Conservation (phyloP, 2,113 vertebrate genomes). For the Lanius collurio region DNA sequence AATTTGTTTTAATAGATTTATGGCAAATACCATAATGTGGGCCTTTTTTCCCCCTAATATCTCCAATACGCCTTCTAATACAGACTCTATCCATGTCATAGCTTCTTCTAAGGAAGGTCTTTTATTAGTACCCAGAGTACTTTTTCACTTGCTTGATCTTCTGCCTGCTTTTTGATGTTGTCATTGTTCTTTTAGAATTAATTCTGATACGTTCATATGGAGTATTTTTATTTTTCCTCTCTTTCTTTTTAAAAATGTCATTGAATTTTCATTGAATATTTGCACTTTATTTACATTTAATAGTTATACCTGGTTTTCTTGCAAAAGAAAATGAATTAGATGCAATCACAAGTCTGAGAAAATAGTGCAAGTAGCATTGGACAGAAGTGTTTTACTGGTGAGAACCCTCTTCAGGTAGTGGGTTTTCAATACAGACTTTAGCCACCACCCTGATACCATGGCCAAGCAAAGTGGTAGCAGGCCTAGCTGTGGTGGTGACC, state of each 20-base stretch:
- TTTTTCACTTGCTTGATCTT: neutral
- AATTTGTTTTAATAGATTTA: neutral
- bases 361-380: neutral
- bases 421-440: neutral
- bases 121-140: neutral
- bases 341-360: neutral
- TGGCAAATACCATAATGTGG: neutral
- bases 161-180: neutral
- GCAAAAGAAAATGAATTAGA: neutral
- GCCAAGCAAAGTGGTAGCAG: neutral
- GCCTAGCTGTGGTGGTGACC: neutral
- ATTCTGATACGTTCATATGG: neutral
- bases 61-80: neutral
- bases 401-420: neutral
- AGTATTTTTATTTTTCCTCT: neutral
- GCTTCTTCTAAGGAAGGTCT: neutral
- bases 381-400: neutral
- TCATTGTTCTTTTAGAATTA: neutral
- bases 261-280: neutral
- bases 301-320: neutral
- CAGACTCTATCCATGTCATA: neutral
- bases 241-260: neutral
- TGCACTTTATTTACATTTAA: neutral
- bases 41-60: rapidly evolving
- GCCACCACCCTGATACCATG: neutral